Evolutionary conservation across 2,888 invertebrate genomes (phyloP).

Genomic region (Lasioglossum villosulum): DNA sequence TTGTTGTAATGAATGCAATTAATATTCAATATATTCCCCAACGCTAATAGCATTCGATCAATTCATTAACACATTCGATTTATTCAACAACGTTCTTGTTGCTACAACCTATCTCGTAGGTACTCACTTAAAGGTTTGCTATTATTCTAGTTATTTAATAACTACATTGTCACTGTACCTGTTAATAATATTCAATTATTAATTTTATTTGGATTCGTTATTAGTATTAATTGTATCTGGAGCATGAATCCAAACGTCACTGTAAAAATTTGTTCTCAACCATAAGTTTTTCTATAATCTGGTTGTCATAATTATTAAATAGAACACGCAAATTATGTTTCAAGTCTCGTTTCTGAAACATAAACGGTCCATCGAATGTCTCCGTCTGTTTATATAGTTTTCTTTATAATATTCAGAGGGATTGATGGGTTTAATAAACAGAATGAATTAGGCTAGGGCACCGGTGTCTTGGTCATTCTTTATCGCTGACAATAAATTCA

Average conservation of each 20-base stretch:
- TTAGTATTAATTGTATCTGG: no score
- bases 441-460: conserved; percentile 33
- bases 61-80: background rate
- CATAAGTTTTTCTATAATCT: no score
- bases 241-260: no score
- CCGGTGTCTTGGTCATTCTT: conserved; percentile 56
- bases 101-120: background rate
- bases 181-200: no score
- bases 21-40: background rate
- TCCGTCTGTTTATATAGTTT: background rate
- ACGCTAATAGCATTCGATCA: background rate
- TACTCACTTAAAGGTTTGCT: background rate
- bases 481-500: conserved; percentile 67
- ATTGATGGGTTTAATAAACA: conserved; percentile 35
- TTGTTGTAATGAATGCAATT: background rate
- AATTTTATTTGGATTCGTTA: no score
- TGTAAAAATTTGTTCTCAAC: no score
- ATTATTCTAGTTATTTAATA: no score
- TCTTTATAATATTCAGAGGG: conserved; percentile 8
- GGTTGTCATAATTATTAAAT: background rate
- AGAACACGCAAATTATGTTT: no score
- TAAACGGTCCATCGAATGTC: no score
- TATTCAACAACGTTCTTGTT: background rate
- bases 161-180: no score
- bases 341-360: background rate